Evolutionary conservation across 2,888 invertebrate genomes (phyloP), one percentile per base, ranked within the genome.

Genomic region (Pardosa pseudoannulata): DNA sequence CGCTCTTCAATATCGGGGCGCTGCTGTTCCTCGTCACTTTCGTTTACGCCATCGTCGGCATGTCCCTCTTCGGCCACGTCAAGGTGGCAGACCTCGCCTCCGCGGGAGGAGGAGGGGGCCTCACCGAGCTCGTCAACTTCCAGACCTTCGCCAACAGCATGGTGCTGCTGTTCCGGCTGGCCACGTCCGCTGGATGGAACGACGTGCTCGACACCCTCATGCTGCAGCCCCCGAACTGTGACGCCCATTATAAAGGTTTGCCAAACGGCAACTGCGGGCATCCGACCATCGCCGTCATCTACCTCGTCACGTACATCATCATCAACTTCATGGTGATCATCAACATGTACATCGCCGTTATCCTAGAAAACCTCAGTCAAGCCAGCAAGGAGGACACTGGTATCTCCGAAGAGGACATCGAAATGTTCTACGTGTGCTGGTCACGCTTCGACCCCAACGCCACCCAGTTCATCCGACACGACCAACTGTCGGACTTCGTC

Each of bases 301-400:
- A 96, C 93, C 94, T 99, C 91, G 95, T 98, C 90, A 96, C 97
- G 91, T 99, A 98, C 93, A 94, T 98, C 92, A 97, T 99, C 91
- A 98, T 99, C 93, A 98, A 97, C 92, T 99, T 98, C 93, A 95
- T 98, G 91, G 98, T 99, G 92, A 97, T 98, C 91, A 98, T 98
- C 93, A 99, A 99, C 95, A 98, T 98, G 98, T 98, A 98, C 94
- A 99, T 99, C 93, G 98, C 98, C 91, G 98, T 99, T 92, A 98
- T 99, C 92, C 95, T 99, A 93, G 98, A 98, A 93, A 99, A 99
- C 93, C 98, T 98, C 93, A 98, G 97, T 90, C 97, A 97, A 90
- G 99, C 98, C 89, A 98, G 98, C 88, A 98, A 98, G 93, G 98
- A 98, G 92, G 92, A 93, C 89, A 92, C 92, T 89, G 93, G 91